These are phyloP conservation scores for Pseudococcus jackbeardsleyi DNA, from an alignment of 2,888 invertebrate species.

Conservation along the genomic window DNA sequence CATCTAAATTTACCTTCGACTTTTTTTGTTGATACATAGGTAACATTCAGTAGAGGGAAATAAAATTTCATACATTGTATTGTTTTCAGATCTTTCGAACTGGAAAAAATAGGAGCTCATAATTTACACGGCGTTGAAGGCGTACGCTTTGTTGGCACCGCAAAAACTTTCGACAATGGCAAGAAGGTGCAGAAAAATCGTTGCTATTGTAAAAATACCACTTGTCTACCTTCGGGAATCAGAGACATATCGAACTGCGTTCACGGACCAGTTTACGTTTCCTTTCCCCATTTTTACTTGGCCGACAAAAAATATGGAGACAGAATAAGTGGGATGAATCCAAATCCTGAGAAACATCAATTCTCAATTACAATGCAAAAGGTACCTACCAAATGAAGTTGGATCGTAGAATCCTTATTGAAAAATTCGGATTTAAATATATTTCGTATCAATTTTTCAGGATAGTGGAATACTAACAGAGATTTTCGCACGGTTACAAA, in stretches of 20 bases:
- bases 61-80: background rate
- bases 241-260: conserved; percentile 69
- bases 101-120: background rate
- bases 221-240: conserved; percentile 67
- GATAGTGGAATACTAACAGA: conserved; percentile 82
- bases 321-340: conserved; percentile 70
- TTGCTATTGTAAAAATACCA: conserved; percentile 76
- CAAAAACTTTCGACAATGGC: conserved; percentile 81
- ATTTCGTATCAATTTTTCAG: conserved; percentile 68
- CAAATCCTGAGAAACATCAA: conserved; percentile 69
- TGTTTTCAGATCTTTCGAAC: conserved; percentile 19
- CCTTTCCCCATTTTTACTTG: conserved; percentile 72
- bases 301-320: conserved; percentile 70
- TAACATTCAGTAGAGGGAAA: too few species aligned
- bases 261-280: conserved; percentile 70
- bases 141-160: conserved; percentile 74
- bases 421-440: background rate
- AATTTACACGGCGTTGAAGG: conserved; percentile 73
- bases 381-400: conserved; percentile 71
- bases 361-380: conserved; percentile 77
- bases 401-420: background rate
- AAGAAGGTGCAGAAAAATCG: conserved; percentile 74
- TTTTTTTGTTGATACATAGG: too few species aligned
- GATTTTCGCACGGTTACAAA: conserved; percentile 82
- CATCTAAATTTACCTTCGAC: too few species aligned